Evolutionary conservation across 2,113 vertebrate species (phyloP).

Genomic region (Labrus mixtus): DNA sequence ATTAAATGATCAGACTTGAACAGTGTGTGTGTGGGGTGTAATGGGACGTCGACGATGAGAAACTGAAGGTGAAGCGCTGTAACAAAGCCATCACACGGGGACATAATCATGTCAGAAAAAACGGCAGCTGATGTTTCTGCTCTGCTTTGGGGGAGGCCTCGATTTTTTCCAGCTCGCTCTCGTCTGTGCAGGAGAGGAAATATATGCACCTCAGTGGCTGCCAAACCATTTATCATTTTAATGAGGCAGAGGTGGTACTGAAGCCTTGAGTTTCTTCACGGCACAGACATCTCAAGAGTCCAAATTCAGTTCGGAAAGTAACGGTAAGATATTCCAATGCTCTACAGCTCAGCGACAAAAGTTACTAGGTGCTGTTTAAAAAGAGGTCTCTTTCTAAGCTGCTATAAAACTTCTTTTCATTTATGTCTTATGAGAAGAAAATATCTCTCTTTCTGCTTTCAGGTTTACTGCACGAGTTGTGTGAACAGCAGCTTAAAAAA

Average conservation of each 20-base stretch:
- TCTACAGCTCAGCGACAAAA: not conserved
- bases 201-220: constrained; percentile 30
- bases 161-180: constrained; percentile 15
- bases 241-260: constrained; percentile 44
- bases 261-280: constrained; percentile 8
- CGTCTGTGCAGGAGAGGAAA: constrained; percentile 30
- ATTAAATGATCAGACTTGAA: constrained; percentile 18
- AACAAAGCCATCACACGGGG: not conserved
- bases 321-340: not conserved
- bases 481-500: not conserved
- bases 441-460: not conserved
- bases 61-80: constrained; percentile 10
- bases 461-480: not conserved
- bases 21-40: not conserved
- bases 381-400: not conserved
- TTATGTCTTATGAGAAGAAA: not conserved
- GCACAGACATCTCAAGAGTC: constrained; percentile 3
- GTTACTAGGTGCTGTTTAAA: not conserved
- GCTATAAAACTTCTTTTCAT: not conserved
- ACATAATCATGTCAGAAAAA: constrained; percentile 7
- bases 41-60: not conserved
- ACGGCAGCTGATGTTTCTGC: constrained; percentile 28
- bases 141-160: constrained; percentile 11
- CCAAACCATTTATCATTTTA: constrained; percentile 64
- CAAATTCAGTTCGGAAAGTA: constrained; percentile 26